phyloP scores from a whole-genome alignment of 2,888 invertebrate species.

The Chironomus riparius region DNA sequence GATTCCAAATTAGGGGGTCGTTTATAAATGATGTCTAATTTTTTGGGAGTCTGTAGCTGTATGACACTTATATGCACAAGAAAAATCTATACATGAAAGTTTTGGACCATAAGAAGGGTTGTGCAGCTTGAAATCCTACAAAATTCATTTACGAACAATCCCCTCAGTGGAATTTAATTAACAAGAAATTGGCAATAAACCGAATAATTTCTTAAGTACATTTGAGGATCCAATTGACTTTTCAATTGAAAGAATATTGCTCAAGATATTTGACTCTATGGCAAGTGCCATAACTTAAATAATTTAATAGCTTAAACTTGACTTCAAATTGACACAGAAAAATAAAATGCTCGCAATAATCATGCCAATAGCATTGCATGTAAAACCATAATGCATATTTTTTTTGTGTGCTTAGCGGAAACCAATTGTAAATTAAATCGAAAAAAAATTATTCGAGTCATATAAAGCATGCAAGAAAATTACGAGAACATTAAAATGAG shows the following conservation, averaged over 20 bases:
- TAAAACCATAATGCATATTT: neutral
- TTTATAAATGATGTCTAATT: too few species aligned
- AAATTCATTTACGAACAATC: too few species aligned
- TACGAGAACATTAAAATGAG: neutral
- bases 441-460: neutral
- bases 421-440: neutral
- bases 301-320: neutral
- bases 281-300: neutral
- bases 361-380: slow-evolving; percentile 9
- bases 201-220: too few species aligned
- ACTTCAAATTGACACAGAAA: slow-evolving; percentile 18
- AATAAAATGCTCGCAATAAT: neutral
- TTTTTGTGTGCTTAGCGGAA: neutral
- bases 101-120: too few species aligned
- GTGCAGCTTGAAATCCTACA: too few species aligned
- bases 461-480: neutral
- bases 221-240: too few species aligned
- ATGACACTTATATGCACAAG: too few species aligned
- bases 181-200: neutral
- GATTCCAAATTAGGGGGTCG: neutral
- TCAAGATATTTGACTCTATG: neutral
- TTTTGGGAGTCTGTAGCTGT: too few species aligned
- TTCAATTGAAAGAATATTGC: too few species aligned
- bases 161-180: neutral
- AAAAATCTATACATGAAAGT: too few species aligned